These are phyloP conservation scores for Hippocampus kuda DNA, from an alignment of 2,797 vertebrate species.

Conservation along the genomic window DNA sequence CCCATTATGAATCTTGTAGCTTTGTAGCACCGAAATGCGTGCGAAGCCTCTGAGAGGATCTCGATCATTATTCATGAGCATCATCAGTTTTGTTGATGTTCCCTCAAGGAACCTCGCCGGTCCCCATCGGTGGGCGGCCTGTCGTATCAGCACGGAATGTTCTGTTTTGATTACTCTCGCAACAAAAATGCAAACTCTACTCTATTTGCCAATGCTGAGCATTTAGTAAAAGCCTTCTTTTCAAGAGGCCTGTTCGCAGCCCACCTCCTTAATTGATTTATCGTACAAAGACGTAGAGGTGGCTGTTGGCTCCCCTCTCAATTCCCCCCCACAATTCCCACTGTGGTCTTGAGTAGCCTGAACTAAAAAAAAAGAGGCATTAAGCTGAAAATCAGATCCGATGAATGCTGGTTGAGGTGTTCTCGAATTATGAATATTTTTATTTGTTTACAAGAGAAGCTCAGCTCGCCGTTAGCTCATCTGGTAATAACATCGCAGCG, in stretches of 20 bases:
- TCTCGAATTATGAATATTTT: slow-evolving; percentile 44
- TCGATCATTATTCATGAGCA: slow-evolving; percentile 54
- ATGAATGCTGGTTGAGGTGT: slow-evolving; percentile 37
- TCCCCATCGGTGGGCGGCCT: slow-evolving; percentile 24
- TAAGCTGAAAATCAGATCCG: slow-evolving; percentile 58
- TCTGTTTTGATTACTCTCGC: slow-evolving; percentile 34
- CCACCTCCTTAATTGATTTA: slow-evolving; percentile 53
- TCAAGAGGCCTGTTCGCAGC: slow-evolving; percentile 13
- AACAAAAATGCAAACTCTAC: slow-evolving; percentile 26
- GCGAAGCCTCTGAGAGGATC: slow-evolving; percentile 50
- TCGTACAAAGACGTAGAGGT: slow-evolving; percentile 60
- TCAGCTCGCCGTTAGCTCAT: no score
- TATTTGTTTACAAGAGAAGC: no score
- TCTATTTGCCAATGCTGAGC: slow-evolving; percentile 33
- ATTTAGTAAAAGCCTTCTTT: slow-evolving; percentile 38
- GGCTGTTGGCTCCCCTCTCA: slow-evolving; percentile 23
- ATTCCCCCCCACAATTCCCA: slow-evolving; percentile 11
- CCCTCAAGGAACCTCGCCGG: slow-evolving; percentile 38
- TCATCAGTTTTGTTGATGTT: slow-evolving; percentile 50
- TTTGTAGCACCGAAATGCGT: slow-evolving; percentile 49
- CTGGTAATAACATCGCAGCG: no score
- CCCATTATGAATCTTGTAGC: slow-evolving; percentile 35
- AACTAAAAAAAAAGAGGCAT: slow-evolving; percentile 44
- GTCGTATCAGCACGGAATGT: slow-evolving; percentile 40
- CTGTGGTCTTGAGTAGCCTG: slow-evolving; percentile 49